These are phyloP conservation scores for Lycopodina hypogea DNA, from an alignment of 37 sponge, comb jelly and placozoan genomes.

Conservation along the genomic window DNA sequence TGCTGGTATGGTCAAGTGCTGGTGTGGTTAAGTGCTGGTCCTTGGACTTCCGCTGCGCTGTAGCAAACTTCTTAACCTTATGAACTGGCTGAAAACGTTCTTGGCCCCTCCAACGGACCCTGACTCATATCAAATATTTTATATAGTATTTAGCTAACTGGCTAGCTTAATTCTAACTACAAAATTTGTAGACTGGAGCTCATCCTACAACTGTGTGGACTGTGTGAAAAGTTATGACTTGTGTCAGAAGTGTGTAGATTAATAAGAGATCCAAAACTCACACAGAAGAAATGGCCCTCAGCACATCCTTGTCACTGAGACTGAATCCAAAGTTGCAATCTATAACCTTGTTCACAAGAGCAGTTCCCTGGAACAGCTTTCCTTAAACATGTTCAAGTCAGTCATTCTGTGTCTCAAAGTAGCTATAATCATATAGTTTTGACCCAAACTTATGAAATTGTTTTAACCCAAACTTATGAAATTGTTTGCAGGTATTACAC, in stretches of 20 bases:
- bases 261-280: slow-evolving; percentile 28
- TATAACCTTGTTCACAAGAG: background rate
- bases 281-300: background rate
- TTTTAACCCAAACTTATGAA: background rate
- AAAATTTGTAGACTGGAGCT: slow-evolving; percentile 7
- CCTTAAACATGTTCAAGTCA: slow-evolving; percentile 4
- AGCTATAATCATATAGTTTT: no score
- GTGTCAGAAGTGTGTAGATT: slow-evolving; percentile 27
- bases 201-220: slow-evolving; percentile 32
- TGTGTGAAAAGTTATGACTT: slow-evolving; percentile 48
- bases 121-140: background rate
- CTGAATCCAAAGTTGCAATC: background rate
- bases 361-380: slow-evolving; percentile 2
- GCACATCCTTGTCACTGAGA: slow-evolving; percentile 20
- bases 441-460: background rate
- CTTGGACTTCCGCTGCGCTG: no score
- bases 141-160: background rate
- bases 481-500: background rate
- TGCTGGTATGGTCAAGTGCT: no score
- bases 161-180: background rate
- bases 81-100: background rate
- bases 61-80: no score
- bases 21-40: no score
- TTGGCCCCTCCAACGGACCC: background rate
- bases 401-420: background rate